A percentile compares a stretch with the other conserved stretches of the same genome.
Evolutionary conservation across 2,113 vertebrate genomes (phyloP).

Genomic region (Rhineura floridana): DNA sequence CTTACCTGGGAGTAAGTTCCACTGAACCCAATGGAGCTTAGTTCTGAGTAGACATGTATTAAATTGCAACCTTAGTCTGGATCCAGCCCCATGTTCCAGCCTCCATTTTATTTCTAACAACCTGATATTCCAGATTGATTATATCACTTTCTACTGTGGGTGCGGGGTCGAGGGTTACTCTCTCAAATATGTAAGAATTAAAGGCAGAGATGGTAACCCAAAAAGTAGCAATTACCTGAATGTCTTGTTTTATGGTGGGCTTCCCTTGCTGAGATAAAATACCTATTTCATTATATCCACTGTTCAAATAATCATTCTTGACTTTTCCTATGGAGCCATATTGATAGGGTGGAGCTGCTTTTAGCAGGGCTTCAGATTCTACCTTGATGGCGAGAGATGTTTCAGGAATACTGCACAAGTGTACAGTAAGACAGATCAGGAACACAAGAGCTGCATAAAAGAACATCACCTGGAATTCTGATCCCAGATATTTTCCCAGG

Average conservation of each 20-base stretch:
- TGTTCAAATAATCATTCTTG: slow-evolving; percentile 50
- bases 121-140: not conserved
- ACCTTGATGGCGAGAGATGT: slow-evolving; percentile 71
- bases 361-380: slow-evolving; percentile 54
- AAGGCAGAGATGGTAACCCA: fast-evolving
- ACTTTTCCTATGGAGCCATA: slow-evolving; percentile 82
- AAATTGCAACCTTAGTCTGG: not conserved
- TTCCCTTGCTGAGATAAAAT: slow-evolving; percentile 72
- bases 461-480: slow-evolving; percentile 97
- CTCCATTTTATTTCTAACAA: not conserved
- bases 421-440: slow-evolving; percentile 81
- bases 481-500: slow-evolving; percentile 82
- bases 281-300: slow-evolving; percentile 62
- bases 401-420: slow-evolving; percentile 94
- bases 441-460: slow-evolving; percentile 88
- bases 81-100: not conserved
- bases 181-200: not conserved
- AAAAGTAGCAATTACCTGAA: slow-evolving; percentile 71
- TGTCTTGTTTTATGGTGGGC: slow-evolving; percentile 52
- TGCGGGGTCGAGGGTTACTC: not conserved
- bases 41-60: too few relatives aligned
- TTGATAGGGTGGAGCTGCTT: slow-evolving; percentile 54
- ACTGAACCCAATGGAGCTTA: too few relatives aligned
- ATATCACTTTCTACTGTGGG: not conserved
- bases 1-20: too few relatives aligned